These are phyloP conservation scores for Bellardia pandia DNA, from an alignment of 2,888 invertebrate genomes.

Conservation along the genomic window DNA sequence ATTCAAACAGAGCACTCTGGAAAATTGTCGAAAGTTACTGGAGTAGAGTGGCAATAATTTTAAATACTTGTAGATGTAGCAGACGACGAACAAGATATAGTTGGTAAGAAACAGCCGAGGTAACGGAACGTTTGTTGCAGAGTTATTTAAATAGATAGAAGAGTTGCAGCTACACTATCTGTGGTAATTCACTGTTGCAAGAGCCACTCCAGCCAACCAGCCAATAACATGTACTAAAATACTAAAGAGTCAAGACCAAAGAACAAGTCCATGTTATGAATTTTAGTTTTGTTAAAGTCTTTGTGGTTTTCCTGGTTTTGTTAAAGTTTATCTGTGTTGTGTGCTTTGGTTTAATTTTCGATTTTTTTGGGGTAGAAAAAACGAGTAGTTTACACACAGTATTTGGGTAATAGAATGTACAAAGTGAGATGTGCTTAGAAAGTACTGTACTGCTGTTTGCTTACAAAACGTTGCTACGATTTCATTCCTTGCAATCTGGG, in stretches of 20 bases:
- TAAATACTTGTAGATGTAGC: neutral
- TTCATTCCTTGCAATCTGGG: too few species aligned
- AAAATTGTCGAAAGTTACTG: conserved; percentile 35
- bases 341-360: neutral
- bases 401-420: neutral
- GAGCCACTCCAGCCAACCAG: neutral
- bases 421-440: neutral
- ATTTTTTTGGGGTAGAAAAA: neutral
- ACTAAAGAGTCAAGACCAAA: conserved; percentile 32
- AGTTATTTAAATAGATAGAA: neutral
- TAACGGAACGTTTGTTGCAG: conserved; percentile 25
- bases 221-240: conserved; percentile 23
- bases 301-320: conserved; percentile 56
- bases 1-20: conserved; percentile 17
- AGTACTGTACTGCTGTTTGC: too few species aligned
- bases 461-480: too few species aligned
- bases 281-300: conserved; percentile 53
- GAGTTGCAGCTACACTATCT: conserved; percentile 9
- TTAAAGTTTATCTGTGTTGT: conserved; percentile 22
- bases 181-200: conserved; percentile 33
- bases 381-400: neutral
- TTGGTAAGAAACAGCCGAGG: conserved; percentile 11
- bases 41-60: neutral
- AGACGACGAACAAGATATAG: neutral
- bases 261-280: conserved; percentile 53